Base-by-base conservation (phyloP, 1,140 invertebrate genomes). In the Ceratosolen fusciceps region DNA sequence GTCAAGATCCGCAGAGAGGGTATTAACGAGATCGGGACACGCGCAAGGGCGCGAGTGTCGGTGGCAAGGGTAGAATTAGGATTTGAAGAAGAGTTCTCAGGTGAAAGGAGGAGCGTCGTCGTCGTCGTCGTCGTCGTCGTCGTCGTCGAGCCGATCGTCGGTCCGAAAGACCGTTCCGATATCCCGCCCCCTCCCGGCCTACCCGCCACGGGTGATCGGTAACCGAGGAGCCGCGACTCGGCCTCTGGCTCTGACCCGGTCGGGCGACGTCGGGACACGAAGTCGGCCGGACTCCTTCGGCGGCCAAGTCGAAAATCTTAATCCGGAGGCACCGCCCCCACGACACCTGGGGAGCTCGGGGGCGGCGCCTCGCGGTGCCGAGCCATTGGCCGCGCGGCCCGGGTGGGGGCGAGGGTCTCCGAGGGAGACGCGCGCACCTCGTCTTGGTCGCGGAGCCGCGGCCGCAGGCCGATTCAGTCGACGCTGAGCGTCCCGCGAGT, bases 281-380 rank as follows among this genome's bases (percentile, higher is more conserved):
- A 12, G n/a, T n/a, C 10, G 37, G 10, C 37, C 37, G 68, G 75
- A 78, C 82, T 79, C 77, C 77, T 81, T 60, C 77, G 79, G 60
- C 79, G 78, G 83, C 84, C 86, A 89, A 89, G 87, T 89, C 87
- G 87, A 90, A 90, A 89, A 90, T 90, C 88, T 90, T 90, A 90
- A 89, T 89, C 86, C 87, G 83, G 82, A 82, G 84, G 86, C 85
- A 82, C 88, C 89, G 88, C 86, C 88, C 83, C 74, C 81, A 75
- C 77, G 81, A 82, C 82, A 77, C 80, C 78, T n/a, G n/a, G 78
- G 83, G 84, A 34, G 34, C 31, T 21, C 60, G 85, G 85, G 87
- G 89, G 86, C 82, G 86, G 84, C 54, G 80, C 78, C 77, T 47
- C 67, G 37, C 29, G 1, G 0, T 14, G 80, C 84, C 85, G 82